Conservation (phyloP, 2,797 vertebrate species). For the Phataginus tetradactyla region DNA sequence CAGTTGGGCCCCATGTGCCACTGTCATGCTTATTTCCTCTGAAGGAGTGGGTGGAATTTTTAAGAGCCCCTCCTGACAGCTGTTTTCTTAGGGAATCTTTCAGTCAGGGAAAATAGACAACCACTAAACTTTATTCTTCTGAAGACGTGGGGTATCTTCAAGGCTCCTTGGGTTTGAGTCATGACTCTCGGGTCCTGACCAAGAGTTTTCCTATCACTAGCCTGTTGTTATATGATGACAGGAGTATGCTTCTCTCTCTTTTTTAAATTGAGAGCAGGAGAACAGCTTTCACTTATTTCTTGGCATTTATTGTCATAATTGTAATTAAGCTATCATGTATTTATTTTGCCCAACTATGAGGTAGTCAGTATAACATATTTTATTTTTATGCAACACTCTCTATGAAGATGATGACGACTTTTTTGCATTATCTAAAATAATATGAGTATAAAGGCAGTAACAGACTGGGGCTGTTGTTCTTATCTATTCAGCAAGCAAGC, state of each 20-base stretch:
- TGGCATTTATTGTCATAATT: constrained; percentile 14
- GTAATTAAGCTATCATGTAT: background rate
- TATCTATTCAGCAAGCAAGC: background rate
- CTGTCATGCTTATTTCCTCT: constrained; percentile 50
- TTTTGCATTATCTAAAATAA: background rate
- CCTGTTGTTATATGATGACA: background rate
- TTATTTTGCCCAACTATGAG: constrained; percentile 37
- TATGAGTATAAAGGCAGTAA: background rate
- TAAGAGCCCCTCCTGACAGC: constrained; percentile 6
- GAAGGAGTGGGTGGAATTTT: constrained; percentile 48
- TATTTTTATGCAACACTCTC: background rate
- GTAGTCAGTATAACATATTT: background rate
- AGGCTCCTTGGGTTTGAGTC: background rate
- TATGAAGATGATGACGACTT: background rate
- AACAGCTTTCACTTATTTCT: constrained; percentile 9
- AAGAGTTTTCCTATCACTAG: constrained; percentile 32
- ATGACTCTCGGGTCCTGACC: constrained; percentile 17
- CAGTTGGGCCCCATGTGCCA: background rate
- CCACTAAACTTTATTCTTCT: background rate
- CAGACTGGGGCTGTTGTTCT: background rate
- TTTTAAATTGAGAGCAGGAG: background rate
- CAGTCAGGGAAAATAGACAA: constrained; percentile 67
- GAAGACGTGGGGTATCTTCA: background rate
- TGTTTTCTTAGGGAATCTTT: constrained; percentile 65
- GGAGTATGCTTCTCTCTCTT: background rate